These are phyloP conservation scores for Luperina nickerlii DNA, from an alignment of 2,888 invertebrate genomes.

Conservation along the genomic window DNA sequence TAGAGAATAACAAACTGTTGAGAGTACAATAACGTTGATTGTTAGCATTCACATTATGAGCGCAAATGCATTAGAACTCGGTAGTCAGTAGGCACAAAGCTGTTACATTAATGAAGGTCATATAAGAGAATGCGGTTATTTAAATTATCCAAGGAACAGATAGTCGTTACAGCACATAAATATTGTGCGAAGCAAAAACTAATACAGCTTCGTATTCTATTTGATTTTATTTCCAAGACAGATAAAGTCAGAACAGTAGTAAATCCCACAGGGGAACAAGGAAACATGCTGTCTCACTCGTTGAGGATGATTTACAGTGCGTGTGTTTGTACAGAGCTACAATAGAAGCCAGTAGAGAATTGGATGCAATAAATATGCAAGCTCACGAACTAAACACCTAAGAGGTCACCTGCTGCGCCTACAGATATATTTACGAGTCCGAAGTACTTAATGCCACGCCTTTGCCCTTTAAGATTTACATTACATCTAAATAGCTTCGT, in stretches of 20 bases:
- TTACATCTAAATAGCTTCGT: slow-evolving; percentile 83
- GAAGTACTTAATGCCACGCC: slow-evolving; percentile 82
- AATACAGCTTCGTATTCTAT: slow-evolving; percentile 37
- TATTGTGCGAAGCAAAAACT: slow-evolving; percentile 48
- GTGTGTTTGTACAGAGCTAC: slow-evolving; percentile 67
- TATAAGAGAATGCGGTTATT: slow-evolving; percentile 66
- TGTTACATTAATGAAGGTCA: slow-evolving; percentile 61
- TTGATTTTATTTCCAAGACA: slow-evolving; percentile 35
- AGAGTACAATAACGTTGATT: slow-evolving; percentile 60
- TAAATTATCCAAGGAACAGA: slow-evolving; percentile 59
- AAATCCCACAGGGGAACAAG: slow-evolving; percentile 55
- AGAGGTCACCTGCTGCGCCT: slow-evolving; percentile 88
- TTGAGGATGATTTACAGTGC: slow-evolving; percentile 70
- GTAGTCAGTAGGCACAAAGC: slow-evolving; percentile 41
- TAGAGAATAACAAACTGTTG: slow-evolving; percentile 57
- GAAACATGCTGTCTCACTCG: slow-evolving; percentile 61
- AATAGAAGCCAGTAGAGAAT: slow-evolving; percentile 68
- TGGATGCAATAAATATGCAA: slow-evolving; percentile 83
- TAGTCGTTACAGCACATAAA: slow-evolving; percentile 53
- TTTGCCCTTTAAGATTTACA: slow-evolving; percentile 87
- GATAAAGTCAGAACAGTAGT: slow-evolving; percentile 44
- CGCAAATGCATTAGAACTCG: slow-evolving; percentile 53
- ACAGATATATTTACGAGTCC: slow-evolving; percentile 85
- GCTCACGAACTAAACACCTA: slow-evolving; percentile 85
- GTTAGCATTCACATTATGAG: slow-evolving; percentile 62